Base-by-base conservation (phyloP, 2,797 vertebrate species). In the Urosaurus nigricauda region DNA sequence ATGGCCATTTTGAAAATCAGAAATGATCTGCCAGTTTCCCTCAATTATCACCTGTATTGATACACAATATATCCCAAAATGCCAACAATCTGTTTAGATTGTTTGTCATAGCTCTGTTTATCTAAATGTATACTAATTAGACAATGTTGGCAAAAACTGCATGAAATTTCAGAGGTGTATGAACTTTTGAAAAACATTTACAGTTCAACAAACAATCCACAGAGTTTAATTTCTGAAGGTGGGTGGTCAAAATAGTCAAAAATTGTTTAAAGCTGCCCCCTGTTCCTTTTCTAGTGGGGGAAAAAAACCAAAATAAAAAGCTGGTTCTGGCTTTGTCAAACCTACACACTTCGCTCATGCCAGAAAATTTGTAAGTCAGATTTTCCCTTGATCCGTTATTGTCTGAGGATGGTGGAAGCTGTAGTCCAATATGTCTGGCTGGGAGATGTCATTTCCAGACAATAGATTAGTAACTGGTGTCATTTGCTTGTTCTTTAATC, bases 101-200 rank as follows among this genome's bases (percentile, higher is more conserved):
- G n/a, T n/a, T n/a, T n/a, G 37, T 74, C 92, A 93, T 88, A 90
- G 53, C 86, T 85, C 83, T 35, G n/a, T 93, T 93, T 96, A 95
- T 92, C 84, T 87, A 90, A 92, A 92, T 85, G 9, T 93, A 93
- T 87, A 93, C 84, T 79, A 94, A 88, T 92, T 94, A 94, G 91
- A 89, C 90, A 83, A 79, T 2, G 71, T 90, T 92, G 87, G 82
- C 37, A 24, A 82, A 87, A 74, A 74, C 90, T 88, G 12, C 81
- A 71, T 82, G 58, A 40, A 90, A 84, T 90, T 86, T 35, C 92
- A 68, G 0, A 4, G 0, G 74, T 40, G 78, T 40, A 63, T 11
- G 89, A 63, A 17, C 2, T 13, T 93, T 93, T 94, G 86, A 53
- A 89, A 92, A 94, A 24, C 0, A 1, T 0, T 0, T 0, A 0